phyloP scores from a whole-genome alignment of 2,888 invertebrate genomes.

The Prenolepis imparis region DNA sequence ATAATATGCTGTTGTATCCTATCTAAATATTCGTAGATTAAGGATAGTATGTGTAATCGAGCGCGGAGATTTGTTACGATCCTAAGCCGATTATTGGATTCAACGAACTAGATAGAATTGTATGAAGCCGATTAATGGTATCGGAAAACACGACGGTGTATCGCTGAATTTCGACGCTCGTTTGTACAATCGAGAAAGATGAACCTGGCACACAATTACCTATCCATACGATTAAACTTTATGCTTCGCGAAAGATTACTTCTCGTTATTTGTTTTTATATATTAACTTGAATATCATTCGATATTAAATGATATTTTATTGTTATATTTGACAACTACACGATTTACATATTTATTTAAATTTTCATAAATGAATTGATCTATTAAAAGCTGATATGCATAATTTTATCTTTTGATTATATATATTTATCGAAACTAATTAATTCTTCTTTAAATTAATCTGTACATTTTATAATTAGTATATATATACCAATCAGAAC shows the following conservation, averaged over 20 bases:
- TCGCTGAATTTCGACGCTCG: slow-evolving; percentile 26
- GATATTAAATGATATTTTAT: not conserved
- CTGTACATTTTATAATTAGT: too few species aligned
- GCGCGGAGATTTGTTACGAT: slow-evolving; percentile 53
- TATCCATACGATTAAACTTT: slow-evolving; percentile 4
- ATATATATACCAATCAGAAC: too few species aligned
- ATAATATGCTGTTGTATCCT: slow-evolving; percentile 30
- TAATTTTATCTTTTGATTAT: not conserved
- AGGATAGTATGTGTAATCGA: slow-evolving; percentile 50
- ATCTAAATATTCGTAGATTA: slow-evolving; percentile 54
- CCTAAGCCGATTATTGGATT: slow-evolving; percentile 58
- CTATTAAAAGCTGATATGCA: not conserved
- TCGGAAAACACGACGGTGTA: slow-evolving; percentile 22
- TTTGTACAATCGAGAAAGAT: slow-evolving; percentile 22
- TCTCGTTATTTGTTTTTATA: slow-evolving; percentile 10
- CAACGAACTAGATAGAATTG: slow-evolving; percentile 58
- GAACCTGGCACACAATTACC: slow-evolving; percentile 16
- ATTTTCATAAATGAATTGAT: not conserved
- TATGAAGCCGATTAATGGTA: slow-evolving; percentile 56
- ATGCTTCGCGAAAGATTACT: not conserved
- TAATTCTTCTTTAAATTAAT: too few species aligned
- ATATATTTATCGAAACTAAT: too few species aligned
- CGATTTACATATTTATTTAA: not conserved
- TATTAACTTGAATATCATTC: not conserved
- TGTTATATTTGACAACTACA: not conserved